Conservation (phyloP, 2,797 vertebrate species). For the Ptychadena robeensis region DNA sequence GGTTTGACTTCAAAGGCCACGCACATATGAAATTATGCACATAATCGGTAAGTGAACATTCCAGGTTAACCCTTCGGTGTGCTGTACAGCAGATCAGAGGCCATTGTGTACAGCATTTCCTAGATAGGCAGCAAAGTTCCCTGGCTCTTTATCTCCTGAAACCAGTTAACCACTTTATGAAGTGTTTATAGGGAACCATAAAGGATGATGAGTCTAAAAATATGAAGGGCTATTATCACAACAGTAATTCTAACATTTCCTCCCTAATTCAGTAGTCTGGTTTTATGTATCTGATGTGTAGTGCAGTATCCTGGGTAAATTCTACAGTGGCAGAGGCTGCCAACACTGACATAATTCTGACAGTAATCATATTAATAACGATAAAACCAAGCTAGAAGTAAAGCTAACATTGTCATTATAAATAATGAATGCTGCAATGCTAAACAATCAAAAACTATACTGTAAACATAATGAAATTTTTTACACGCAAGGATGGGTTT, state of each 20-base stretch:
- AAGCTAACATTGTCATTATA: constrained; percentile 59
- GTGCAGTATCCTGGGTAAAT: constrained; percentile 55
- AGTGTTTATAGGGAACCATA: constrained; percentile 58
- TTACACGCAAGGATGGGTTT: constrained; percentile 1
- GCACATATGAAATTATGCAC: neutral
- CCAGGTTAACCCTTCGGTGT: neutral
- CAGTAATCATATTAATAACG: constrained; percentile 59
- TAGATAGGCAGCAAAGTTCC: constrained; percentile 13
- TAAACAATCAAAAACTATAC: constrained; percentile 40
- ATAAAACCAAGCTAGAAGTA: constrained; percentile 55
- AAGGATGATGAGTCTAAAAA: constrained; percentile 60
- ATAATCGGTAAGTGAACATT: neutral
- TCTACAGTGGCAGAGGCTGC: constrained; percentile 49
- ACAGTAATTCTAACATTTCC: constrained; percentile 60
- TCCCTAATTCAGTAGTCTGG: constrained; percentile 59
- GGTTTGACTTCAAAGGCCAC: constrained; percentile 16
- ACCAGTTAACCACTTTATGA: constrained; percentile 59
- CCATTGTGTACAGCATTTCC: constrained; percentile 16
- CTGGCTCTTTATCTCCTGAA: constrained; percentile 47
- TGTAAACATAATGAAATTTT: constrained; percentile 21
- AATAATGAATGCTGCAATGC: constrained; percentile 47
- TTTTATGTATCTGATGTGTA: constrained; percentile 60
- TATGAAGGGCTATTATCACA: constrained; percentile 60
- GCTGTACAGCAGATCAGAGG: neutral
- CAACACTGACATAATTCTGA: constrained; percentile 52